Evolutionary conservation across 53 echinoderm and acorn worm genomes (phyloP).

Genomic region (Actinopyga echinites): DNA sequence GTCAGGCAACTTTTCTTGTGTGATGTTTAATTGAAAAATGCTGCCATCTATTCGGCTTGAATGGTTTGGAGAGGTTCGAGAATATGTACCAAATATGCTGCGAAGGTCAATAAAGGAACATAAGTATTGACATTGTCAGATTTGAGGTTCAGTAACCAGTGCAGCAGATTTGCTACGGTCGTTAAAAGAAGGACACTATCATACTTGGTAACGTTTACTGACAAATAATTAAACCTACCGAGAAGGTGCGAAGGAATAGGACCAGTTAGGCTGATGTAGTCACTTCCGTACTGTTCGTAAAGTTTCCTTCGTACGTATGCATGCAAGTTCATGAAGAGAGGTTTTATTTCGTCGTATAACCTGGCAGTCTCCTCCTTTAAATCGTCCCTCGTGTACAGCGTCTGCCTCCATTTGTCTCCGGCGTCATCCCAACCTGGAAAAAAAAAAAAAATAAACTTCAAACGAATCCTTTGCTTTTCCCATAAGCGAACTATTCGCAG

Average conservation of each 20-base stretch:
- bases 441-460: neutral
- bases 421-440: neutral
- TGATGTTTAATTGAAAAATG: too few relatives aligned
- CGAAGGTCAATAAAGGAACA: too few relatives aligned
- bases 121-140: too few relatives aligned
- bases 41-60: too few relatives aligned
- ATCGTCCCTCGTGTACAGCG: neutral
- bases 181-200: too few relatives aligned
- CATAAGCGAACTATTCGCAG: neutral
- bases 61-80: too few relatives aligned
- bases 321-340: neutral
- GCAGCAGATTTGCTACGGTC: too few relatives aligned
- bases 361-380: neutral
- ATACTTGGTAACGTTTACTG: too few relatives aligned
- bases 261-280: neutral
- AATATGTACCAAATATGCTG: too few relatives aligned
- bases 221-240: neutral
- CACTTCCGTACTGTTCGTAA: constrained; percentile 1
- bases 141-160: too few relatives aligned
- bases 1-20: too few relatives aligned
- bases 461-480: too few relatives aligned
- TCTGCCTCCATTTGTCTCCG: constrained; percentile 4
- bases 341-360: neutral
- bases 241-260: constrained; percentile 24
- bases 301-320: constrained; percentile 27